Conservation (phyloP, 1,140 invertebrate genomes). For the Hormaphis cornu region DNA sequence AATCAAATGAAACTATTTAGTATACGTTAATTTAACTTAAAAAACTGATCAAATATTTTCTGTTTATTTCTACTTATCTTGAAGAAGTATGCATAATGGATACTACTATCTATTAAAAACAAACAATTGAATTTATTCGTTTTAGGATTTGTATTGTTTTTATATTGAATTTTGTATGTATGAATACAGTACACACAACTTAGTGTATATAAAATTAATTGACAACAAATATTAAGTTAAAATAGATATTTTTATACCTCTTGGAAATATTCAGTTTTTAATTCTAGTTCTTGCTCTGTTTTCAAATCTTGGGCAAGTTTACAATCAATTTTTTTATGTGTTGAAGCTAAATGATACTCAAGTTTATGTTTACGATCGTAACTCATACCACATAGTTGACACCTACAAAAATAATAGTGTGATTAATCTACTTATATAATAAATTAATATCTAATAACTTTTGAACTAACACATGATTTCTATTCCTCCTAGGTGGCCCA, state of each 20-base stretch:
- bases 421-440: background rate
- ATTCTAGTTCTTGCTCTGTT: background rate
- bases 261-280: slow-evolving; percentile 24
- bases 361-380: slow-evolving; percentile 42
- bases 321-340: slow-evolving; percentile 33
- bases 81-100: no score
- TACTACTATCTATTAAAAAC: no score
- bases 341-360: slow-evolving; percentile 39
- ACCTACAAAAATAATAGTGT: slow-evolving; percentile 40
- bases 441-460: background rate
- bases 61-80: no score
- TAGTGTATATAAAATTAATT: no score
- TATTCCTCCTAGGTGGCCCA: slow-evolving; percentile 37
- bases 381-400: slow-evolving; percentile 44
- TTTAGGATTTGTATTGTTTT: no score
- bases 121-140: no score
- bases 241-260: background rate
- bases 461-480: slow-evolving; percentile 38
- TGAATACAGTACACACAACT: no score
- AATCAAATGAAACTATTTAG: no score
- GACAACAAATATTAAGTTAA: background rate
- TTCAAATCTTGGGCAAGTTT: slow-evolving; percentile 7
- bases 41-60: no score
- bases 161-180: no score
- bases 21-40: no score